Conservation (phyloP, 2,113 vertebrate genomes). For the Labeo rohita region DNA sequence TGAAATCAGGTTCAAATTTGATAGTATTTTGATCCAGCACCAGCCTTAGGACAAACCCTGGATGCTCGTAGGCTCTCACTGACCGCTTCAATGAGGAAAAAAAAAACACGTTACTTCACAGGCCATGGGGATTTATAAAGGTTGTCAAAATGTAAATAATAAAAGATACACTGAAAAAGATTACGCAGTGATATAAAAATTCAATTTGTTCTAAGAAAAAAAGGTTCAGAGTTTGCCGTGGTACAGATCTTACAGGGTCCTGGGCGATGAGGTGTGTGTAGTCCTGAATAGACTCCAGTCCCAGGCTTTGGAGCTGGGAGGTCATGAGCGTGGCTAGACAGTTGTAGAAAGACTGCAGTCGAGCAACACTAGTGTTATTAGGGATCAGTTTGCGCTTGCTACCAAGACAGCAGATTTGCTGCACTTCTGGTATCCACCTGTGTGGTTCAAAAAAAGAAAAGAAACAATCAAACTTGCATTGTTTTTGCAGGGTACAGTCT, state of each 20-base stretch:
- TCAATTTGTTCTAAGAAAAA: neutral
- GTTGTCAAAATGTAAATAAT: neutral
- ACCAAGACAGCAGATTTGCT: slow-evolving; percentile 81
- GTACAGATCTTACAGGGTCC: slow-evolving; percentile 73
- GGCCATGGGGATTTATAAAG: neutral
- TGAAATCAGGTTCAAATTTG: slow-evolving; percentile 83
- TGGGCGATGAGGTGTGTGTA: slow-evolving; percentile 82
- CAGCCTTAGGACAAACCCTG: slow-evolving; percentile 83
- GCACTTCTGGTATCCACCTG: slow-evolving; percentile 87
- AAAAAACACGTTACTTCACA: neutral
- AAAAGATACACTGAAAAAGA: neutral
- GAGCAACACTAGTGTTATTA: slow-evolving; percentile 66
- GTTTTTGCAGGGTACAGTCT: neutral
- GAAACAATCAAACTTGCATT: neutral
- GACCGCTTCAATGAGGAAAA: slow-evolving; percentile 72
- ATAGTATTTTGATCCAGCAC: slow-evolving; percentile 77
- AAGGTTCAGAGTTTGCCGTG: neutral
- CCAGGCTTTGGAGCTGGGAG: slow-evolving; percentile 81
- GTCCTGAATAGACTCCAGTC: slow-evolving; percentile 80
- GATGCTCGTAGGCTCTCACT: slow-evolving; percentile 74
- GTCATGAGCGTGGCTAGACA: slow-evolving; percentile 85
- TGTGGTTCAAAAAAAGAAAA: slow-evolving; percentile 55
- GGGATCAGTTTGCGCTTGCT: slow-evolving; percentile 78
- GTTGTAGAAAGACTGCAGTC: slow-evolving; percentile 82
- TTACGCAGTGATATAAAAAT: neutral